These are phyloP conservation scores for Parazoanthus atlanticus DNA, from an alignment of 92 coral and sea anemone species.

Conservation along the genomic window DNA sequence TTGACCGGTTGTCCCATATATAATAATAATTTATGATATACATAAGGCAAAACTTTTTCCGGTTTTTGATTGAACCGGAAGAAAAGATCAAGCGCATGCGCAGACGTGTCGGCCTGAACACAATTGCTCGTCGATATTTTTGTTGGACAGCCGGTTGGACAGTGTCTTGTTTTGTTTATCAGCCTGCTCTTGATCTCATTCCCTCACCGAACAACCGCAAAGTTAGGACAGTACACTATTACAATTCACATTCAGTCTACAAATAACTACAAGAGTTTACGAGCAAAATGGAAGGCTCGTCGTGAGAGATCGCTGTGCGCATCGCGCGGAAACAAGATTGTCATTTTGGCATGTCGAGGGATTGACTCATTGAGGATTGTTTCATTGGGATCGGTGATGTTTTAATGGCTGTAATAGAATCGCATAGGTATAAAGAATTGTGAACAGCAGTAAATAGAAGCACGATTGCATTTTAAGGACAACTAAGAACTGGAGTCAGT, in stretches of 20 bases:
- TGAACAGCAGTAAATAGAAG: not conserved
- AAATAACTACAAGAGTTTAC: not conserved
- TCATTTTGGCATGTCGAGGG: too few species aligned
- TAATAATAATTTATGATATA: too few species aligned
- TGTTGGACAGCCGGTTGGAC: too few species aligned
- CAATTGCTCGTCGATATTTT: too few species aligned
- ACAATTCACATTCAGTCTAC: not conserved
- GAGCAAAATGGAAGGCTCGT: not conserved
- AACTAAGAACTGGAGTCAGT: too few species aligned
- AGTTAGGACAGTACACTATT: not conserved
- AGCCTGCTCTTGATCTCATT: slow-evolving; percentile 1
- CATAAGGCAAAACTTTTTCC: too few species aligned
- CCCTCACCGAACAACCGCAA: not conserved
- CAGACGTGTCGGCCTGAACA: too few species aligned
- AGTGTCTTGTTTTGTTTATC: not conserved
- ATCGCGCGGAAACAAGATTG: not conserved
- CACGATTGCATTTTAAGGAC: not conserved
- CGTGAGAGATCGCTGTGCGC: not conserved
- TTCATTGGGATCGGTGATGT: not conserved
- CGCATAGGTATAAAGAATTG: not conserved
- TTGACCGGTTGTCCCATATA: too few species aligned
- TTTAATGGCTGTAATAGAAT: not conserved
- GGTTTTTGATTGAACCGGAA: too few species aligned
- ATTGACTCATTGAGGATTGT: too few species aligned
- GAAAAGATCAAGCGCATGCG: too few species aligned